A percentile compares a stretch with the other conserved stretches of the same genome.
These are phyloP conservation scores for Leptopilina myrica DNA, from an alignment of 2,888 invertebrate genomes.

Conservation along the genomic window DNA sequence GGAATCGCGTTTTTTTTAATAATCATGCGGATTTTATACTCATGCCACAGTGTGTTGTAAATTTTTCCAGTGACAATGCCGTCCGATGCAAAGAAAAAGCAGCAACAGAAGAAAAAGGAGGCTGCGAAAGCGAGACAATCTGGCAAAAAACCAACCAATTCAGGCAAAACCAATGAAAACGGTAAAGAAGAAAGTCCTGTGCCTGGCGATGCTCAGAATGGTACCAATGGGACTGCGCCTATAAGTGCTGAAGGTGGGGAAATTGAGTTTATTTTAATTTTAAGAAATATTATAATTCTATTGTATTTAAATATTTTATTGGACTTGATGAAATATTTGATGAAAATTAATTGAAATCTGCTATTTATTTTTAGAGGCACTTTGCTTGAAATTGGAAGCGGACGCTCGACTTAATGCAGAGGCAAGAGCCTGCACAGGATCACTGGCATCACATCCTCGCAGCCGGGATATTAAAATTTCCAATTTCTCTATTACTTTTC, in stretches of 20 bases:
- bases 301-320: slow-evolving; percentile 19
- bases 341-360: too few species aligned
- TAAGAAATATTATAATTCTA: background rate
- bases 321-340: background rate
- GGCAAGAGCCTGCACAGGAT: slow-evolving; percentile 95
- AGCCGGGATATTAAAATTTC: slow-evolving; percentile 98
- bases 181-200: slow-evolving; percentile 79
- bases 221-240: slow-evolving; percentile 75
- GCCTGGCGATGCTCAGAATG: slow-evolving; percentile 77
- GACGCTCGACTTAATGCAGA: slow-evolving; percentile 96
- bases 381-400: slow-evolving; percentile 91
- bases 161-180: slow-evolving; percentile 64
- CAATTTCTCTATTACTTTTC: slow-evolving; percentile 98
- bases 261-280: too few species aligned
- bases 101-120: slow-evolving; percentile 98
- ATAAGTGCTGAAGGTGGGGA: slow-evolving; percentile 84
- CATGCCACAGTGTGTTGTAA: background rate
- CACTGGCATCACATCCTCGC: slow-evolving; percentile 95
- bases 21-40: background rate
- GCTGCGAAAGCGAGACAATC: slow-evolving; percentile 86
- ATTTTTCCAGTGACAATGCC: slow-evolving; percentile 84
- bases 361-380: slow-evolving; percentile 81
- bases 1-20: background rate
- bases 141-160: slow-evolving; percentile 66
- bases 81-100: slow-evolving; percentile 98